Percentiles rank a stretch among this genome's conserved stretches.
Evolutionary conservation across 2,113 vertebrate genomes (phyloP).

Genomic region (Suncus etruscus): DNA sequence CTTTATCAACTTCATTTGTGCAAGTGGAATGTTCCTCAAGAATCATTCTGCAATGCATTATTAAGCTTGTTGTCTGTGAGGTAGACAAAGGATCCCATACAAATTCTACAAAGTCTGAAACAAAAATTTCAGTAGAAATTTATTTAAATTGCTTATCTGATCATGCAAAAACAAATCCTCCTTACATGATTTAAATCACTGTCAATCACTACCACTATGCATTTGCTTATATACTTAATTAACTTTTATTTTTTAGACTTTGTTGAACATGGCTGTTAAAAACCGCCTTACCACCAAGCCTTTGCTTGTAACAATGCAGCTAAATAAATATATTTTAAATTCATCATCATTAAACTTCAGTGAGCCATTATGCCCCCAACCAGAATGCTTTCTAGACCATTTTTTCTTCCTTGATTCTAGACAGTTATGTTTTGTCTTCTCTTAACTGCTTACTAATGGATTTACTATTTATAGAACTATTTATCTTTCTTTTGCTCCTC

Average conservation of each 20-base stretch:
- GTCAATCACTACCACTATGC: background rate
- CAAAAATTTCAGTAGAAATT: constrained; percentile 38
- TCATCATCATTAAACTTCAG: background rate
- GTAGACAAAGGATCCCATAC: constrained; percentile 95
- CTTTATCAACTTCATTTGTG: constrained; percentile 88
- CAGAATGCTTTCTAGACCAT: too few relatives aligned
- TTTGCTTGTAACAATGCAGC: background rate
- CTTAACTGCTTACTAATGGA: too few relatives aligned
- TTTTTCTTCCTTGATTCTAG: too few relatives aligned
- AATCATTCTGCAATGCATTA: constrained; percentile 88
- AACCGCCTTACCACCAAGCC: background rate
- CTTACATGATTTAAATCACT: background rate
- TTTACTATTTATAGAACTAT: too few relatives aligned
- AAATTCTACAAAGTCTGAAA: constrained; percentile 90
- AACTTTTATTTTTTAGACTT: constrained; percentile 23
- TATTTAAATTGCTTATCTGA: constrained; percentile 20
- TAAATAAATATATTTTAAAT: background rate
- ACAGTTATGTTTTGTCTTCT: too few relatives aligned
- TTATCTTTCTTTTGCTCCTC: too few relatives aligned
- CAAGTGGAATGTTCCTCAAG: constrained; percentile 87
- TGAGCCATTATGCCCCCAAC: background rate
- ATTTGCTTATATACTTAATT: background rate
- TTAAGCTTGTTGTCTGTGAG: constrained; percentile 90
- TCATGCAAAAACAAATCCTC: background rate
- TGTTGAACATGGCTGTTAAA: background rate